These are phyloP conservation scores for Amiota mariae DNA, from an alignment of 2,888 invertebrate genomes.

Conservation along the genomic window DNA sequence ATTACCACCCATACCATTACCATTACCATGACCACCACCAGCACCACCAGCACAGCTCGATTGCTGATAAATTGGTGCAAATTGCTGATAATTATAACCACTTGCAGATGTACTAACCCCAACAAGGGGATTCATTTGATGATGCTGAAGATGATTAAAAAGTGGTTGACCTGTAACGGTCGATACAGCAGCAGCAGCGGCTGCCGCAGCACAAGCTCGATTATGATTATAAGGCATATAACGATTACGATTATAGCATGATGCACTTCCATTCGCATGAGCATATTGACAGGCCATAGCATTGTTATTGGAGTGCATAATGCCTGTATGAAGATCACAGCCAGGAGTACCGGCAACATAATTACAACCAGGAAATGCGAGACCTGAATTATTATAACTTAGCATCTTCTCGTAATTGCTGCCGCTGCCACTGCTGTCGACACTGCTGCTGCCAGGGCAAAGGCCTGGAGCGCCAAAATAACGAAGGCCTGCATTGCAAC, in stretches of 20 bases:
- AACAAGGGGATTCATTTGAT: slow-evolving; percentile 16
- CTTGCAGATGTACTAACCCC: slow-evolving; percentile 39
- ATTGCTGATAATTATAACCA: slow-evolving; percentile 51
- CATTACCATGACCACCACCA: slow-evolving; percentile 18
- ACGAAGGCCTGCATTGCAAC: slow-evolving; percentile 36
- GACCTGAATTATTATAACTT: slow-evolving; percentile 18
- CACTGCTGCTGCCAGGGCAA: background rate
- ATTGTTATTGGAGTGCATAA: slow-evolving; percentile 42
- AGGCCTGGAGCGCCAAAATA: slow-evolving; percentile 37
- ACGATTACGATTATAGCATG: slow-evolving; percentile 67
- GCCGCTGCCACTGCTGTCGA: slow-evolving; percentile 31
- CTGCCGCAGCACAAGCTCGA: slow-evolving; percentile 57
- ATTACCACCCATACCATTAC: slow-evolving; percentile 31
- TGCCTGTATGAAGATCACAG: slow-evolving; percentile 41
- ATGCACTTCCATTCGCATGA: slow-evolving; percentile 49
- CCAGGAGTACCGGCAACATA: slow-evolving; percentile 38
- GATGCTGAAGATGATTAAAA: slow-evolving; percentile 31
- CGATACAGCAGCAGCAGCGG: slow-evolving; percentile 47
- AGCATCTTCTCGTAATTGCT: slow-evolving; percentile 22
- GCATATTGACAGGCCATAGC: slow-evolving; percentile 55
- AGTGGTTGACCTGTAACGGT: slow-evolving; percentile 44
- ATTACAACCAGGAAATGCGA: slow-evolving; percentile 22
- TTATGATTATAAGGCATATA: slow-evolving; percentile 71
- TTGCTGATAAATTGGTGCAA: slow-evolving; percentile 59
- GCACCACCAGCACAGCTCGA: slow-evolving; percentile 38